Evolutionary conservation across 2,888 invertebrate species (phyloP), one percentile per base, ranked within the genome.

Genomic region (Lepidonotus clava): DNA sequence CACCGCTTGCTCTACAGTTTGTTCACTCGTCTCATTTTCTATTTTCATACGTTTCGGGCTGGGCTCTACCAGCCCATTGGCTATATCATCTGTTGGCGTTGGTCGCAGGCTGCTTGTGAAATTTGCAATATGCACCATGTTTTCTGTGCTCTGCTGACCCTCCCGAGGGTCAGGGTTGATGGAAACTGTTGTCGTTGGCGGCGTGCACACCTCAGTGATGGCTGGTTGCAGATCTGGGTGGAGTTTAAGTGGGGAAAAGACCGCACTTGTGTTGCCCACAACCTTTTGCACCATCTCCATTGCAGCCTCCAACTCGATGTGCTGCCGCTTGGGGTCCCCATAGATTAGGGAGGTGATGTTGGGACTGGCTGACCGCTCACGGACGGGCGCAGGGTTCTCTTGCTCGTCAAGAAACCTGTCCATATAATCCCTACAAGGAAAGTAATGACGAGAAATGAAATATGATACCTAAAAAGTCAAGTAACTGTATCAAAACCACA

Each of bases 401-500:
- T 97, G 97, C 92, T 98, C 98, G 87, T 93, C 93, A 91, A 98
- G 95, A 94, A 98, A 98, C 91, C 97, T 96, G 93, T 98, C 98
- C 98, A 98, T 98, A 93, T 97, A 98, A 95, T 98, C 98, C 87
- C 96, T 95, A 94, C 46, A 93, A 76, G 86, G 66, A 61, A 32
- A 83, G 66, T 6, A 61, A 61, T 11, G 1, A 61, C 24, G 61
- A 61, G 28, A 71, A 34, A 71, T n/a, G n/a, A n/a, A n/a, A n/a
- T n/a, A n/a, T n/a, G n/a, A n/a, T n/a, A n/a, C n/a, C n/a, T n/a
- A n/a, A n/a, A n/a, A n/a, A n/a, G n/a, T n/a, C n/a, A n/a, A n/a
- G n/a, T n/a, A n/a, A n/a, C n/a, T n/a, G n/a, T n/a, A n/a, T n/a
- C n/a, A n/a, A n/a, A n/a, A n/a, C n/a, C n/a, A n/a, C n/a, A n/a